phyloP scores from a whole-genome alignment of 2,797 vertebrate species.

The Phrynocephalus vlangalii region DNA sequence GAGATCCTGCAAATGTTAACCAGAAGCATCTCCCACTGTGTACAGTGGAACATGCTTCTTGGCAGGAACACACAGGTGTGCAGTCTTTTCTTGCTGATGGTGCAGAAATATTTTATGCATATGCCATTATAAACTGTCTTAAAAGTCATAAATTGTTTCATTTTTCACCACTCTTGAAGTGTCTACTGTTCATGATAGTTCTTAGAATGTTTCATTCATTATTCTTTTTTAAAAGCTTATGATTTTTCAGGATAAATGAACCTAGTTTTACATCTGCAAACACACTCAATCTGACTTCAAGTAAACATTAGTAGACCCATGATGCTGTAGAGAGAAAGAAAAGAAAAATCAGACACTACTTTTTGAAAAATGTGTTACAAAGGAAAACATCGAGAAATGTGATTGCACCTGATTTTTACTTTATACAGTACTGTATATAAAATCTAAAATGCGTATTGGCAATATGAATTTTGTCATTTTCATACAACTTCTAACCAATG shows the following conservation, averaged over 20 bases:
- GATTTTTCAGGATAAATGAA: slow-evolving; percentile 53
- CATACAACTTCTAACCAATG: not conserved
- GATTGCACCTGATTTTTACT: not conserved
- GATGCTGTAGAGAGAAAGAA: slow-evolving; percentile 77
- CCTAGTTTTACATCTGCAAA: slow-evolving; percentile 40
- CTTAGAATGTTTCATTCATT: slow-evolving; percentile 50
- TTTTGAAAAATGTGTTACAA: slow-evolving; percentile 11
- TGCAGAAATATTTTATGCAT: slow-evolving; percentile 24
- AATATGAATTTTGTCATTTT: not conserved
- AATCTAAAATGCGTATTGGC: not conserved
- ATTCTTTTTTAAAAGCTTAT: slow-evolving; percentile 15
- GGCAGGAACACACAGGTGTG: not conserved
- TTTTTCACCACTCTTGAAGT: slow-evolving; percentile 35
- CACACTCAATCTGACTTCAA: slow-evolving; percentile 52
- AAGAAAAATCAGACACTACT: slow-evolving; percentile 55
- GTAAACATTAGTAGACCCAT: slow-evolving; percentile 77
- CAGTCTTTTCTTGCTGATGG: slow-evolving; percentile 4
- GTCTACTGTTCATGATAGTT: slow-evolving; percentile 20
- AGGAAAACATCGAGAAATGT: not conserved
- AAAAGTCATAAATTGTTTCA: slow-evolving; percentile 25
- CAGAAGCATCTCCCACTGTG: not conserved
- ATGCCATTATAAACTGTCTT: slow-evolving; percentile 6
- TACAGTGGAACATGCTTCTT: not conserved
- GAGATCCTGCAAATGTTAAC: not conserved
- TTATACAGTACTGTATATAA: not conserved